Percentiles rank a stretch among this genome's conserved stretches.
These are phyloP conservation scores for Epizoanthus illoricatus DNA, from an alignment of 92 coral and sea anemone species.

Conservation along the genomic window DNA sequence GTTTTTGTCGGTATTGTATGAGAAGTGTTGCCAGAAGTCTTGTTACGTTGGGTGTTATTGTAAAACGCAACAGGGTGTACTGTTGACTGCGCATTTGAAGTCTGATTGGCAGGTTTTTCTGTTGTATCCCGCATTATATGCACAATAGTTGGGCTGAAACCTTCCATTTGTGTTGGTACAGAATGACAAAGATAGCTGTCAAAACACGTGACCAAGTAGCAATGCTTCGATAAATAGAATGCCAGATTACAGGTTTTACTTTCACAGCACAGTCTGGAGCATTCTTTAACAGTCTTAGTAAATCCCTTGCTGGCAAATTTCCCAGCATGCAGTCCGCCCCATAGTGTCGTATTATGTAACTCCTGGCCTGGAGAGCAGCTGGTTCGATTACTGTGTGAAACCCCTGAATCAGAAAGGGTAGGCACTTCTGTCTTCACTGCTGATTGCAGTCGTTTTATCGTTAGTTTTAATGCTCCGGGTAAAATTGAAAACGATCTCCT, in stretches of 20 bases:
- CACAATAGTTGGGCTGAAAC: conserved; percentile 81
- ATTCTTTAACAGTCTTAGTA: conserved; percentile 54
- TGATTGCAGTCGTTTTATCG: neutral
- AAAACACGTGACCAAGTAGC: conserved; percentile 85
- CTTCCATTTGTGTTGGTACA: conserved; percentile 79
- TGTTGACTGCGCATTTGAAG: neutral
- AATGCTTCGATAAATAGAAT: conserved; percentile 77
- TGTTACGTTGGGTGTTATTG: neutral
- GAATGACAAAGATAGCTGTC: conserved; percentile 82
- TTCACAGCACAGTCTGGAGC: conserved; percentile 76
- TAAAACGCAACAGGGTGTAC: neutral
- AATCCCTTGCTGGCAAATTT: conserved; percentile 69
- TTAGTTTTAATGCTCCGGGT: neutral
- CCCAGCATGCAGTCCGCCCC: conserved; percentile 87
- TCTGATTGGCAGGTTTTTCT: neutral
- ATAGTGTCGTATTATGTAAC: conserved; percentile 74
- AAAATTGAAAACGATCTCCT: no score
- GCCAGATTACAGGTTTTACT: conserved; percentile 80
- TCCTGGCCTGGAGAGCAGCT: conserved; percentile 63
- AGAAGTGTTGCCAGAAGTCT: neutral
- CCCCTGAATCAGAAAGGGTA: neutral
- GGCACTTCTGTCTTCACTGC: neutral
- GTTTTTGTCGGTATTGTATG: neutral
- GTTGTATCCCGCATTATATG: conserved; percentile 45
- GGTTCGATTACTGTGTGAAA: conserved; percentile 4